Evolutionary conservation across 2,888 invertebrate genomes (phyloP), one percentile per base, ranked within the genome.

Genomic region (Andrena trimmerana): DNA sequence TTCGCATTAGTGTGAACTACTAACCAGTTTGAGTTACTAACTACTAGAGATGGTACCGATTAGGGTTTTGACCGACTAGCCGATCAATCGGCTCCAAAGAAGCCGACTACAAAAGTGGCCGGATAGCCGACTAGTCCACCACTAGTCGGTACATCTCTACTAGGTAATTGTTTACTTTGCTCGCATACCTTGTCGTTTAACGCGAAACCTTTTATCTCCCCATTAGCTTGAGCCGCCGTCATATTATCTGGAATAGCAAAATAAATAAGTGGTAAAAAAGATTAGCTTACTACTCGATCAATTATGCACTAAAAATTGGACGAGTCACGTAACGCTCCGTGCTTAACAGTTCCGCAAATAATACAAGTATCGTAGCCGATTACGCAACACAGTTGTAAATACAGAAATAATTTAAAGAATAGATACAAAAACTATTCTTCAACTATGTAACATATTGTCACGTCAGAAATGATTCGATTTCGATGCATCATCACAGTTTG

Each of bases 211-310:
- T 92, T 93, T 36, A 86, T 66, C 48, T 88, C 67, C 27, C 91
- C 92, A 70, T 93, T 92, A 13, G 89, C 31, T 48, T 91, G 74
- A 29, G 89, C 42, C 2, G 88, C 86, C 72, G 90, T 88, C 93
- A 92, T 92, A 74, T 90, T 92, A 84, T 93, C 92, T 92, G 83
- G 8, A 91, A 91, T 36, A 78, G 71, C 54, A 36, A 60, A 59
- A 10, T 42, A 13, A 16, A 2, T 2, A 7, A 16, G 24, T 1
- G 7, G 24, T 36, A 16, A 68, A 16, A 16, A 42, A 1, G 16
- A 42, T 4, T 42, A 16, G 42, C 1, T 16, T 2, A 16, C 5
- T 42, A 16, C 1, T 16, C 13, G 4, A 42, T 42, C 42, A 42
- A 42, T 42, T 5, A 16, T 42, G 16, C 16, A 42, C 16, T 0